Percentiles rank a stretch among this genome's conserved stretches.
Evolutionary conservation across 1,140 invertebrate species (phyloP).

Genomic region (Solenopsis invicta): DNA sequence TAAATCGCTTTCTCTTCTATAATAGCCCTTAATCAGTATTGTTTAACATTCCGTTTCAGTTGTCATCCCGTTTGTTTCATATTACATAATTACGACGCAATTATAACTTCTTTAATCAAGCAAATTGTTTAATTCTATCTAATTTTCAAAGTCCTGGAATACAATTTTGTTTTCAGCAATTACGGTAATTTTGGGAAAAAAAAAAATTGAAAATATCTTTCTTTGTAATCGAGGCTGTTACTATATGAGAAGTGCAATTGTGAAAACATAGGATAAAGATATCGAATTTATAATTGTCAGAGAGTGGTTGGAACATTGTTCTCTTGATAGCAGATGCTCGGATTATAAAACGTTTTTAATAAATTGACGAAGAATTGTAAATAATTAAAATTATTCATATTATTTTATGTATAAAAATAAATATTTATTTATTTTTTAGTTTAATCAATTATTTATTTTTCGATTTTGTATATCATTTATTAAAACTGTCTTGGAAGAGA

Average conservation of each 20-base stretch:
- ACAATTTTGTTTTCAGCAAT: neutral
- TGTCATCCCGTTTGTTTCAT: neutral
- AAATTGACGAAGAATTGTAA: neutral
- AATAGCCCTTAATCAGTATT: neutral
- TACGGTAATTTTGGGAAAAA: neutral
- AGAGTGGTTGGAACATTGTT: neutral
- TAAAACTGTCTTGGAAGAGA: neutral
- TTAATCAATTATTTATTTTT: constrained; percentile 13
- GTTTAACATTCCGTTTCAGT: constrained; percentile 12
- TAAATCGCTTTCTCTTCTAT: constrained; percentile 11
- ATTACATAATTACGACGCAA: neutral
- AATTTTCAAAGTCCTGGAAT: neutral
- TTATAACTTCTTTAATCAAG: neutral
- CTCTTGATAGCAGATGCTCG: neutral
- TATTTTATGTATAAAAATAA: neutral
- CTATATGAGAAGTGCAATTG: neutral
- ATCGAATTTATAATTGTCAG: constrained; percentile 18
- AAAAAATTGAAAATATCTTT: constrained; percentile 8
- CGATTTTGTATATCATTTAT: neutral
- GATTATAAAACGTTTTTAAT: neutral
- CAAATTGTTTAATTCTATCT: neutral
- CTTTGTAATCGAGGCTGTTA: neutral
- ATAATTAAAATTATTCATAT: neutral
- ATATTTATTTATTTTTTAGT: neutral
- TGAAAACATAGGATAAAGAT: neutral